These are phyloP conservation scores for Clarias fuscus DNA, from an alignment of 2,797 vertebrate species.

Conservation along the genomic window DNA sequence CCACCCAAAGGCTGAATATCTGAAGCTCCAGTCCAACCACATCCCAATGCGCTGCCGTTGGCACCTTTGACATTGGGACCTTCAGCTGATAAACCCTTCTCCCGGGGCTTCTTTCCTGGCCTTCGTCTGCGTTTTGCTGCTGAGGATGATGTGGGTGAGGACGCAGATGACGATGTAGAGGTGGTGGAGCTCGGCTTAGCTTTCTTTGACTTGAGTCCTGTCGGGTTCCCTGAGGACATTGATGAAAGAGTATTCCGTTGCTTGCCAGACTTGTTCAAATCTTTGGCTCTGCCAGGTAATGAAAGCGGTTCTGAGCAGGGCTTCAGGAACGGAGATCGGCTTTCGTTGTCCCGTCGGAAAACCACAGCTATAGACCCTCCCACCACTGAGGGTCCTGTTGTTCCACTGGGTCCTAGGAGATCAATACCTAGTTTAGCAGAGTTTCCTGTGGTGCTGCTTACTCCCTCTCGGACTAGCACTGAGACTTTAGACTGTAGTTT, in stretches of 20 bases:
- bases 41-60: constrained; percentile 58
- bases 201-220: constrained; percentile 70
- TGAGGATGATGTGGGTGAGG: constrained; percentile 74
- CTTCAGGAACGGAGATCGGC: constrained; percentile 89
- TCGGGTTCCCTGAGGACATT: constrained; percentile 59
- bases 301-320: constrained; percentile 78
- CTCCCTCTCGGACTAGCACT: constrained; percentile 87
- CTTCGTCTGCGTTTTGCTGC: constrained; percentile 76
- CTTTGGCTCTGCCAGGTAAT: constrained; percentile 67
- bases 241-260: constrained; percentile 65
- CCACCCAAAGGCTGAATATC: constrained; percentile 63
- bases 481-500: constrained; percentile 96
- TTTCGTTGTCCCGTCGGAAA: constrained; percentile 90
- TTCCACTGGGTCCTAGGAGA: constrained; percentile 67
- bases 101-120: constrained; percentile 71
- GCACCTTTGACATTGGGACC: constrained; percentile 47
- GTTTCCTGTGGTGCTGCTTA: constrained; percentile 86
- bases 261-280: constrained; percentile 64
- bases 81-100: constrained; percentile 57
- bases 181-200: constrained; percentile 77
- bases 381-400: constrained; percentile 73
- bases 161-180: constrained; percentile 78
- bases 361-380: constrained; percentile 89
- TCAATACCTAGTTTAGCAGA: constrained; percentile 75
- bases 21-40: constrained; percentile 60